Conservation (phyloP, 2,888 invertebrate species). For the Slavum lentiscoides region DNA sequence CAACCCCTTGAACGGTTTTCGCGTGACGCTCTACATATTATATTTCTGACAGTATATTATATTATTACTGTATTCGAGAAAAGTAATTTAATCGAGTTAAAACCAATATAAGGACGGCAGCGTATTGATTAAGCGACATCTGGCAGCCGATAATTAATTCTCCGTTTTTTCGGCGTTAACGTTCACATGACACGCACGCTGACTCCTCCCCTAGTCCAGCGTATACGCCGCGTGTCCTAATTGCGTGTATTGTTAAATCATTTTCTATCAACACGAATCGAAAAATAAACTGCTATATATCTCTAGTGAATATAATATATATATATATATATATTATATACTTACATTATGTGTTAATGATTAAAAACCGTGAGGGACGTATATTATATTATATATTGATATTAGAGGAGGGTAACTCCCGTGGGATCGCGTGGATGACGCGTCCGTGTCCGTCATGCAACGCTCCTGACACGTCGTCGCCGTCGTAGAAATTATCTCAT, state of each 20-base stretch:
- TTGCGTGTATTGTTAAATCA: conserved; percentile 51
- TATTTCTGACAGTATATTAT: no score
- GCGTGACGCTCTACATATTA: background rate
- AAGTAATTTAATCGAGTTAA: conserved; percentile 44
- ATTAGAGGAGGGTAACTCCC: no score
- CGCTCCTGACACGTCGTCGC: no score
- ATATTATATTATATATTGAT: no score
- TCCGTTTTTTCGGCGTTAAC: conserved; percentile 30
- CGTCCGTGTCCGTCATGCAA: conserved; percentile 7
- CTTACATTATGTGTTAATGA: conserved; percentile 15
- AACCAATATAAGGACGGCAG: conserved; percentile 14
- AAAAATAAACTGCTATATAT: conserved; percentile 7
- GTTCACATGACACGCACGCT: conserved; percentile 44
- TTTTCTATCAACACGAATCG: conserved; percentile 29
- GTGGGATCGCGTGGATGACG: background rate
- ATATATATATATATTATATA: no score
- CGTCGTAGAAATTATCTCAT: no score
- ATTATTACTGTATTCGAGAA: background rate
- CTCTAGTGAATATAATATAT: no score
- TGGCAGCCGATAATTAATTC: conserved; percentile 48
- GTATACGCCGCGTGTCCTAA: conserved; percentile 8
- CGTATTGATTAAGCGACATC: conserved; percentile 49
- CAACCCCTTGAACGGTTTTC: conserved; percentile 18
- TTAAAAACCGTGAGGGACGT: background rate
- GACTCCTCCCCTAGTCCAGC: background rate